phyloP scores from a whole-genome alignment of 2,888 invertebrate species.

The Seira ritae region DNA sequence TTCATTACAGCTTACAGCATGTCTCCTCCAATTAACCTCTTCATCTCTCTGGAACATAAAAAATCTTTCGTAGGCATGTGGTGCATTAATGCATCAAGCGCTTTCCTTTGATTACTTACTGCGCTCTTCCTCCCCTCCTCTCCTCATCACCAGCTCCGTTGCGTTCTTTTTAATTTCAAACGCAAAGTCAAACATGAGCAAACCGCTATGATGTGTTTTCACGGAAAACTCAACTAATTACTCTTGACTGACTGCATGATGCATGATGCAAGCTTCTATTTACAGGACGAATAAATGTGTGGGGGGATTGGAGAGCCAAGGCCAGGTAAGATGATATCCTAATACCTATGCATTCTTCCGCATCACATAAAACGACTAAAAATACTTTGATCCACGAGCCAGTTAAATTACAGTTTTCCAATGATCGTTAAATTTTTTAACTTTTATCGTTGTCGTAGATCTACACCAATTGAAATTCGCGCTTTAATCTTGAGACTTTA shows the following conservation, averaged over 20 bases:
- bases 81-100: conserved; percentile 50
- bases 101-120: conserved; percentile 3
- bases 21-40: conserved; percentile 51
- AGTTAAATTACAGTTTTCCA: no score
- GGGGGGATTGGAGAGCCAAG: no score
- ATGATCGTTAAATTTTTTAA: no score
- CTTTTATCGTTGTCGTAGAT: no score
- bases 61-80: conserved; percentile 32
- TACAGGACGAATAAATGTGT: no score
- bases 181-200: background rate
- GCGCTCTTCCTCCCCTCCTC: background rate
- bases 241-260: background rate
- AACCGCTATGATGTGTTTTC: background rate
- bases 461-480: no score
- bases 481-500: no score
- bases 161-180: background rate
- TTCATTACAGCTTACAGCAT: conserved; percentile 36
- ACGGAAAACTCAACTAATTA: background rate
- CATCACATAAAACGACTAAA: no score
- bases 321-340: no score
- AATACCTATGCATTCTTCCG: no score
- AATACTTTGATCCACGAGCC: no score
- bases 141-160: background rate
- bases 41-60: conserved; percentile 38
- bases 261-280: no score